Base-by-base conservation (phyloP, 2,113 vertebrate genomes). In the Trachemys scripta region DNA sequence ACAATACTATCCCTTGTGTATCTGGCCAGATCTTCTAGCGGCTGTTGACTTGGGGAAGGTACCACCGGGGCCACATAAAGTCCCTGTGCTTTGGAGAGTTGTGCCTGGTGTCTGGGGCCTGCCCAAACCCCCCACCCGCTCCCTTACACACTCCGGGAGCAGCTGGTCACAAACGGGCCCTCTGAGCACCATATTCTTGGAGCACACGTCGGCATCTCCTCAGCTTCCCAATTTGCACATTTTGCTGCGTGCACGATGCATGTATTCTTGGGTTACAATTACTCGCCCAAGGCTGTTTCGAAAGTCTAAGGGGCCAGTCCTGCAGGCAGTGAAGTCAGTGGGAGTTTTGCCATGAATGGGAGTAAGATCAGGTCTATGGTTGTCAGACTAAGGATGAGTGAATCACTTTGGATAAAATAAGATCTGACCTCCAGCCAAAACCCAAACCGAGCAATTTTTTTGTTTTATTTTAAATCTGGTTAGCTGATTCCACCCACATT, bases 171-270 rank as follows among this genome's bases (percentile, higher is more conserved):
- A 47, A 81, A 38, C 5, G 1, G 2, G 31, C 16, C 57, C 82
- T 86, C 2, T 16, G 51, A 47, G 11, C 69, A 62, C 25, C 80
- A 69, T 25, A 0, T 25, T 56, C 45, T 38, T 81, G 10, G 6
- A 2, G 0, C 24, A 27, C 25, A 27, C 12, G 1, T 65, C 51
- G 62, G 56, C 53, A 24, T 49, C 82, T 57, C 42, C 42, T 79
- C 20, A 49, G 13, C 76, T 38, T 0, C 83, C 54, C 14, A 45
- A 65, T 78, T 47, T 79, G 9, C 84, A 10, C 0, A 0, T 93
- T 5, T 84, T 56, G 51, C 84, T 85, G 79, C n/a, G 42, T 10
- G 20, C 20, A 3, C 51, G 80, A 7, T n/a, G 42, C 4, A 0
- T 82, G 80, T 16, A 5, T 87, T 65, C 51, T 59, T 84, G 88